Evolutionary conservation across 2,113 vertebrate species (phyloP), one percentile per base, ranked within the genome.

Genomic region (Agelaius tricolor): DNA sequence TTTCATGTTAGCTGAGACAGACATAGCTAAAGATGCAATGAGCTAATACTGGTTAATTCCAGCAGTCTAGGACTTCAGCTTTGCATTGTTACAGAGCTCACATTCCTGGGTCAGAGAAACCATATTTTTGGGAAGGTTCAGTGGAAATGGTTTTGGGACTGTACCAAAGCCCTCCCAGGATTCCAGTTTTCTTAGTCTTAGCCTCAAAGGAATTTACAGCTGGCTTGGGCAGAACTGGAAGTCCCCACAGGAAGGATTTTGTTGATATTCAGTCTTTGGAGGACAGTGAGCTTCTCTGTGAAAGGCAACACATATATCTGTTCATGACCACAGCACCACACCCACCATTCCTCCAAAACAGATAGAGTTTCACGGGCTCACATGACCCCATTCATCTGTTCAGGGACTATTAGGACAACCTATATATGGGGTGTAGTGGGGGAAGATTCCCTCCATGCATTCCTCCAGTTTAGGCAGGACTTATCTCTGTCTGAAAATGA

Each of bases 181-280:
- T 97, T 97, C 94, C 97, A 83, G 31, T 72, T 93, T 35, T 93
- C 85, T 97, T 97, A 96, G 91, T 97, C 93, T 90, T 54, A 72
- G 49, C 93, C 94, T 94, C 92, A 95, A 82, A 17, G 52, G 94
- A 86, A 89, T 93, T 93, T 73, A 89, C 89, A 97, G 90, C 92
- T 97, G 96, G 87, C 79, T 81, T 3, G 0, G 52, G 39, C 67
- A 95, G 75, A 92, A 61, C 72, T 95, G 88, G 90, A 96, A 96
- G 95, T 93, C 96, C 92, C 65, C 58, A 59, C 84, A 89, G 71
- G 89, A 96, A 93, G 69, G 69, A 39, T 93, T 92, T 96, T 95
- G 86, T 96, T 97, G 83, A 87, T 94, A 91, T 5, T 96, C 58
- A 43, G 87, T 73, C 74, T 94, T 93, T 39, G 74, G 89, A 95